These are phyloP conservation scores for Protobothrops mucrosquamatus DNA, from an alignment of 2,113 vertebrate species.

Conservation along the genomic window DNA sequence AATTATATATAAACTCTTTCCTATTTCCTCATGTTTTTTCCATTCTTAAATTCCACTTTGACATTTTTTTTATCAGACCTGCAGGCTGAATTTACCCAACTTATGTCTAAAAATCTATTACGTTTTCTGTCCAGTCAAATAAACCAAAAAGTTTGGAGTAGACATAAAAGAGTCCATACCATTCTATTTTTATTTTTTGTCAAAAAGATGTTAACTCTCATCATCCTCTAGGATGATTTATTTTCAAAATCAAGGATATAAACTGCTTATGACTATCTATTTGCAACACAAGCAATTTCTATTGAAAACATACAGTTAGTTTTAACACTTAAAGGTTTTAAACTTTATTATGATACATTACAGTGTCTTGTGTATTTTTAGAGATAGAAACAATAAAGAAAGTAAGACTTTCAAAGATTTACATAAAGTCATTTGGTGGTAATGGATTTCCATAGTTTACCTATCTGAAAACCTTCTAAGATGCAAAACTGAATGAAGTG, in stretches of 20 bases:
- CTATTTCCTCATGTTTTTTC: background rate
- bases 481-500: background rate
- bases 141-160: background rate
- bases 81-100: background rate
- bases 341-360: slow-evolving; percentile 10
- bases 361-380: background rate
- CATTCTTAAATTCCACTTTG: background rate
- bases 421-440: background rate
- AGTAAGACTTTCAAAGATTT: background rate
- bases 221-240: slow-evolving; percentile 4
- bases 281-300: slow-evolving; percentile 32
- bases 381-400: background rate
- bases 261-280: slow-evolving; percentile 39
- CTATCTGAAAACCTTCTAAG: background rate
- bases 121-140: background rate
- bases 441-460: background rate
- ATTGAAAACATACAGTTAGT: slow-evolving; percentile 8
- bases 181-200: slow-evolving; percentile 2
- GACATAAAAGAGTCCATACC: background rate
- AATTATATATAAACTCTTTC: background rate
- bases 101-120: slow-evolving; percentile 5
- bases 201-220: slow-evolving; percentile 15
- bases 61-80: background rate
- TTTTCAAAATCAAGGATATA: slow-evolving; percentile 43
- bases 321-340: background rate